Percentiles rank a stretch among this genome's conserved stretches.
These are phyloP conservation scores for Morone chrysops DNA, from an alignment of 2,113 vertebrate genomes.

Conservation along the genomic window DNA sequence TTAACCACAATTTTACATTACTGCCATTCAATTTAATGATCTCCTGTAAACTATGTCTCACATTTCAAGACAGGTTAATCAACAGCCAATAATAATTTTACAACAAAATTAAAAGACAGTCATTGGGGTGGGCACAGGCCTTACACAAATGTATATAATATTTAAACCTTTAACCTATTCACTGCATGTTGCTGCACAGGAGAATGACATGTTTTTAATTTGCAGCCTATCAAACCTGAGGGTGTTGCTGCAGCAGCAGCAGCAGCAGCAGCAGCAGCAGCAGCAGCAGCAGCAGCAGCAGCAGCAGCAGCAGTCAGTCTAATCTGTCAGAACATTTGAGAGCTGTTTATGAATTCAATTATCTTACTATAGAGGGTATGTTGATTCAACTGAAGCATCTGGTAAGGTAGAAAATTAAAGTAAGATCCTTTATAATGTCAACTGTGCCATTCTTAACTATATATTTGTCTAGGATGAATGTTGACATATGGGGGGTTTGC, in stretches of 20 bases:
- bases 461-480: constrained; percentile 7
- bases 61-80: not conserved
- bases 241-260: not conserved
- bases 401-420: not conserved
- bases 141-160: not conserved
- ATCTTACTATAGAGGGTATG: not conserved
- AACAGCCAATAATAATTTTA: not conserved
- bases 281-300: not conserved
- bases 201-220: not conserved
- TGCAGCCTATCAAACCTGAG: not conserved
- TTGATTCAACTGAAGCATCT: not conserved
- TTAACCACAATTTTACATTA: constrained; percentile 1
- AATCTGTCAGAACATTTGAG: not conserved
- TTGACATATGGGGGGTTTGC: not conserved
- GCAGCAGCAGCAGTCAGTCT: not conserved
- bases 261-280: not conserved
- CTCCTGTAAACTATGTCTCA: not conserved
- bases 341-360: not conserved
- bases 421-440: not conserved
- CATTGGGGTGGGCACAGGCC: not conserved
- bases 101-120: not conserved
- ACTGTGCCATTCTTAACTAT: constrained; percentile 4
- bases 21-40: not conserved
- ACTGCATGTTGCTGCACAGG: not conserved
- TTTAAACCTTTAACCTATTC: not conserved